Evolutionary conservation across 2,888 invertebrate genomes (phyloP).

Genomic region (Mechanitis mazaeus): DNA sequence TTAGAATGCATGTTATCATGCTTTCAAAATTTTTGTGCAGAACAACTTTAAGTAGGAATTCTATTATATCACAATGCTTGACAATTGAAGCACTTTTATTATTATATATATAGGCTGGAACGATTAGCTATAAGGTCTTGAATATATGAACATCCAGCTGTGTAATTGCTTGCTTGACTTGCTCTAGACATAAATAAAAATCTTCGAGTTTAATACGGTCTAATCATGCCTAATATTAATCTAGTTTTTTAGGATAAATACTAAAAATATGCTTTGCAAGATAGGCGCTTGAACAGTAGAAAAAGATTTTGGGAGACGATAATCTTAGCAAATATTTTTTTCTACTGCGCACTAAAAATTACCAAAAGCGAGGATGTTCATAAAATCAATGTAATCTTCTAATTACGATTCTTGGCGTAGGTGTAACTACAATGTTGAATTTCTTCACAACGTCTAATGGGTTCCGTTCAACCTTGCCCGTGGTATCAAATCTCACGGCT

Average conservation of each 20-base stretch:
- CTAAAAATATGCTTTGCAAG: not conserved
- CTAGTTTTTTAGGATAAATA: not conserved
- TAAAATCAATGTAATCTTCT: conserved; percentile 12
- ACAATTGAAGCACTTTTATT: conserved; percentile 13
- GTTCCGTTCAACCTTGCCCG: conserved; percentile 93
- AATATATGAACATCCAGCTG: conserved; percentile 22
- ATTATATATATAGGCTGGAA: not conserved
- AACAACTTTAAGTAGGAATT: not conserved
- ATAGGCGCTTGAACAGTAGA: not conserved
- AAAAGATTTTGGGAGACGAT: not conserved
- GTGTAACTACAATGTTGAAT: conserved; percentile 98
- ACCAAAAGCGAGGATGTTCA: conserved; percentile 20
- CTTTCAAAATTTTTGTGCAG: conserved; percentile 1
- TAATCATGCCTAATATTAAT: not conserved
- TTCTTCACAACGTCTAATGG: conserved; percentile 97
- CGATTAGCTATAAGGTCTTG: conserved; percentile 3
- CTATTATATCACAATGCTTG: conserved; percentile 14
- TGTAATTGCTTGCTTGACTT: conserved; percentile 10
- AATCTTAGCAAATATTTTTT: not conserved
- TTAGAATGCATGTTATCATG: conserved; percentile 3
- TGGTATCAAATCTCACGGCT: conserved; percentile 94
- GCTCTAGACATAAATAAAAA: not conserved
- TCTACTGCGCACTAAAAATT: not conserved
- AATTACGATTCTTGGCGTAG: conserved; percentile 61
- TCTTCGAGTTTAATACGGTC: too few relatives aligned